Evolutionary conservation across 2,797 vertebrate species (phyloP), one percentile per base, ranked within the genome.

Genomic region (Natrix natrix): DNA sequence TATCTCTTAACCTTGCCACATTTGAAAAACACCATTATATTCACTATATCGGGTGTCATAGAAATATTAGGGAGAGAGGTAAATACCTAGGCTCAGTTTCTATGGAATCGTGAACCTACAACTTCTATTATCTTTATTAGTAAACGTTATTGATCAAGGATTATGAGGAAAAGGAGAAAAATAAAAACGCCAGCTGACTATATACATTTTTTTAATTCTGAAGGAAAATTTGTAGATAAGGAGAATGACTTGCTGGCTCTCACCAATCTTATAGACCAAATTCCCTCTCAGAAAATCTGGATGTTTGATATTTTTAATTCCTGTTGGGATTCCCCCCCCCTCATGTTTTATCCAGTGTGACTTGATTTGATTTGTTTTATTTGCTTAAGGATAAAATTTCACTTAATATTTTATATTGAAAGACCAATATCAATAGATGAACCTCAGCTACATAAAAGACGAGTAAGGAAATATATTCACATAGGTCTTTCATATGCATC

Each of bases 341-440:
- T 52, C 32, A 4, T 66, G 16, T 32, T 26, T 57, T 57, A 13
- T 43, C n/a, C 24, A 78, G 17, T 78, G 8, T 43, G 37, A 22
- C 22, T 48, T 37, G 52, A 55, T 56, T 32, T 66, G 63, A 56
- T 56, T 54, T 54, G 13, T 8, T 16, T 66, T 11, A 28, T 74
- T 60, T 22, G 74, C 8, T 83, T 20, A 78, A 78, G 26, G 26
- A 83, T 90, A 66, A 74, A 0, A 13, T 74, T 95, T 93, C 60
- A 7, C 14, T 94, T 89, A 22, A 0, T 0, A 91, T 93, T 14
- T 91, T 56, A 16, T 91, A 0, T 28, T 91, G 56, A 93, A 92
- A 89, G 59, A 88, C 20, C 43, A 2, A 48, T 2, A 60, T 0
- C 0, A 0, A 88, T 0, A 59, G 83, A 86, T 78, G n/a, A 0